phyloP scores from a whole-genome alignment of 2,113 vertebrate species.

The Acanthisitta chloris region DNA sequence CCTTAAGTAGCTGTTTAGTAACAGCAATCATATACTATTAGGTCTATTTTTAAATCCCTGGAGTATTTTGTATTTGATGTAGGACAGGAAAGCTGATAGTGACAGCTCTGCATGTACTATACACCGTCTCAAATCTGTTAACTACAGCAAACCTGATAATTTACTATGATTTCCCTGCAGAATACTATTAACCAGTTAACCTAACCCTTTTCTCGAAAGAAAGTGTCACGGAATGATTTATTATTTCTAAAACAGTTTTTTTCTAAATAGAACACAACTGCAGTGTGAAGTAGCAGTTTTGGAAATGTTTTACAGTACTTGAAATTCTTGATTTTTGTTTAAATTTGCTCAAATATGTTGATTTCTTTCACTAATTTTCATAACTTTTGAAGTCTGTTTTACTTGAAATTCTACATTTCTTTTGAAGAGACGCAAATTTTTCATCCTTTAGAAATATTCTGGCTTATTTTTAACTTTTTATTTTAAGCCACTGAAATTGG shows the following conservation, averaged over 20 bases:
- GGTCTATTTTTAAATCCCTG: background rate
- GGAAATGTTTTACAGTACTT: background rate
- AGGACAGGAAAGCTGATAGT: background rate
- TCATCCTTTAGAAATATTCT: background rate
- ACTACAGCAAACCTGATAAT: background rate
- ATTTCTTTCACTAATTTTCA: background rate
- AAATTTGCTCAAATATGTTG: background rate
- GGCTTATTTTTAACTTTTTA: background rate
- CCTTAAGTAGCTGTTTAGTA: background rate
- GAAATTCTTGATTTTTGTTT: background rate
- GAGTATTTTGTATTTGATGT: background rate
- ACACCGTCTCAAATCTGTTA: background rate
- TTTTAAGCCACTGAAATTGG: background rate
- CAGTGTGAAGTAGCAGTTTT: background rate
- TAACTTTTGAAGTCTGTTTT: background rate
- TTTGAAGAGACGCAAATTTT: background rate
- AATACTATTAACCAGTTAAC: background rate
- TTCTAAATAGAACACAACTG: background rate
- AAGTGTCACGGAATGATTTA: background rate
- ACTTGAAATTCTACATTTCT: background rate
- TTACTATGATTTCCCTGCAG: background rate
- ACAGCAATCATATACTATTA: background rate
- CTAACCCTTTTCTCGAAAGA: background rate
- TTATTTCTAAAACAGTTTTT: background rate
- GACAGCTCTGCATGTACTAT: background rate